A percentile compares a stretch with the other conserved stretches of the same genome.
These are phyloP conservation scores for Pseudomyrmex sp. DNA, from an alignment of 1,140 invertebrate species.

Conservation along the genomic window DNA sequence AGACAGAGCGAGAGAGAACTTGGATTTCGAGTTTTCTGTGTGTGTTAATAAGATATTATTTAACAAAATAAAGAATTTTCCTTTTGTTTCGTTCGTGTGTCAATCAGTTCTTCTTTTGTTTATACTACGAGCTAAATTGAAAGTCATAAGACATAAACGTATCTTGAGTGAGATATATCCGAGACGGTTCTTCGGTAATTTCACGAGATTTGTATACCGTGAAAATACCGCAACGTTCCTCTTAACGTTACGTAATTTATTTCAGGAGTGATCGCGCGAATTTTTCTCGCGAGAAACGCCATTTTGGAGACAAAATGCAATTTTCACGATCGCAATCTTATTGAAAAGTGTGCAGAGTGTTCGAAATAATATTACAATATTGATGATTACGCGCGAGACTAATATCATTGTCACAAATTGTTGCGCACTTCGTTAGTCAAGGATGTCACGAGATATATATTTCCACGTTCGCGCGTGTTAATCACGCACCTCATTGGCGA, in stretches of 20 bases:
- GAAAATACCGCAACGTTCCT: background rate
- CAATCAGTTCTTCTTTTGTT: constrained; percentile 3
- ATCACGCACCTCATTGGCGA: background rate
- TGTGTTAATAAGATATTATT: constrained; percentile 1
- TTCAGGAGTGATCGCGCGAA: background rate
- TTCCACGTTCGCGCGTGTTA: background rate
- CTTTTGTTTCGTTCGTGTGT: background rate
- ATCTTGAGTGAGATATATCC: background rate
- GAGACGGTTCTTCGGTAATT: constrained; percentile 1
- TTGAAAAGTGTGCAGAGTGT: background rate
- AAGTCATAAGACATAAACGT: background rate
- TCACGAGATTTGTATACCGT: background rate
- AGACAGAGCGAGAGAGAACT: too few relatives aligned
- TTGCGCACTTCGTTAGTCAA: background rate
- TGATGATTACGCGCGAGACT: background rate
- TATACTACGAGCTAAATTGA: constrained; percentile 26
- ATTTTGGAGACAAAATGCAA: background rate
- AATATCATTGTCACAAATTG: background rate
- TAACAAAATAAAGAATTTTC: background rate
- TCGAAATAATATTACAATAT: background rate
- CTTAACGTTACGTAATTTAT: constrained; percentile 11
- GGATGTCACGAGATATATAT: background rate
- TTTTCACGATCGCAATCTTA: constrained; percentile 11
- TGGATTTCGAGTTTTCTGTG: background rate
- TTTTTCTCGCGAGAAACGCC: background rate